Percentiles rank a stretch among this genome's conserved stretches.
Evolutionary conservation across 2,888 invertebrate genomes (phyloP).

Genomic region (Hoplodrina blanda): DNA sequence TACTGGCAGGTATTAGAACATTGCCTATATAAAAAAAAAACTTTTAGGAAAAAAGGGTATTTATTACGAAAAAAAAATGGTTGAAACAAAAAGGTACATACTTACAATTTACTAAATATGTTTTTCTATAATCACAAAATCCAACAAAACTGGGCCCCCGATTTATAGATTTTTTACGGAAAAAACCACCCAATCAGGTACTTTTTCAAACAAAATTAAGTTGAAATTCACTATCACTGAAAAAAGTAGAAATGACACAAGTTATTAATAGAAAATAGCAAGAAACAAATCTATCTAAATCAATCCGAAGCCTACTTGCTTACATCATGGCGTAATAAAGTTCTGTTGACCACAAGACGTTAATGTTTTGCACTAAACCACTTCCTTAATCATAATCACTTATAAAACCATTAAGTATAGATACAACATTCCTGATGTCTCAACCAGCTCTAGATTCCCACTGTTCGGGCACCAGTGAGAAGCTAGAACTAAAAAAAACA

Average conservation of each 20-base stretch:
- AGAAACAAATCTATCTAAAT: constrained; percentile 18
- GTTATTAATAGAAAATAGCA: constrained; percentile 8
- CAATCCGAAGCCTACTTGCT: constrained; percentile 3
- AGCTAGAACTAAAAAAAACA: constrained; percentile 55
- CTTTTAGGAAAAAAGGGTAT: background rate
- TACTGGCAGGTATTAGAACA: constrained; percentile 6
- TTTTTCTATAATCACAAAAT: constrained; percentile 48
- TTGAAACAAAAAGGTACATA: background rate
- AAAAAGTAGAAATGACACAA: constrained; percentile 32
- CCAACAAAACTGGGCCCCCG: constrained; percentile 68
- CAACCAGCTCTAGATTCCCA: constrained; percentile 66
- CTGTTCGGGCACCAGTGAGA: constrained; percentile 81
- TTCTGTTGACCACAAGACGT: constrained; percentile 36
- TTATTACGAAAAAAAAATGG: background rate
- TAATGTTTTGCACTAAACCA: constrained; percentile 44
- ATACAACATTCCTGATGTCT: constrained; percentile 48
- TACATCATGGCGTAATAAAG: constrained; percentile 33
- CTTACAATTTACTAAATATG: no score
- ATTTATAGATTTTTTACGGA: constrained; percentile 84
- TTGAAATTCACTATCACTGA: constrained; percentile 67
- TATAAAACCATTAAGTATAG: constrained; percentile 45
- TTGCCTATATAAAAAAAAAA: background rate
- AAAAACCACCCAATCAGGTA: constrained; percentile 86
- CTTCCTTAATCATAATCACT: constrained; percentile 53
- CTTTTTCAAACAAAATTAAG: constrained; percentile 66